phyloP scores from a whole-genome alignment of 2,797 vertebrate species.

The Xyrichtys novacula region DNA sequence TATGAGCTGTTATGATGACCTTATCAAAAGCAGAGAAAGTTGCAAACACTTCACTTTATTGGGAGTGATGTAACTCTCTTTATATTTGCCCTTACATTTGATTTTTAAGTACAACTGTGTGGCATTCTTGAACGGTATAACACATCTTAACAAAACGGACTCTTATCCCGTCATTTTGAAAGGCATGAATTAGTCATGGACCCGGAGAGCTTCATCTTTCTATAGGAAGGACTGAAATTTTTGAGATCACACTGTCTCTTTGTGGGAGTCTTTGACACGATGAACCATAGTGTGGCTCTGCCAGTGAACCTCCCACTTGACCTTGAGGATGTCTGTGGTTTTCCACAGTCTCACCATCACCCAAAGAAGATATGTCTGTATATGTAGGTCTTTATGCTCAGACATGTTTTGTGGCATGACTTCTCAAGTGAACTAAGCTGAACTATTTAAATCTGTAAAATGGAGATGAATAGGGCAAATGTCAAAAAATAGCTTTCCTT shows the following conservation, averaged over 20 bases:
- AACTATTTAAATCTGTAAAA: conserved; percentile 11
- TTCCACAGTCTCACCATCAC: conserved; percentile 73
- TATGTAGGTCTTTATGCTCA: conserved; percentile 16
- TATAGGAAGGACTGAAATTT: conserved; percentile 33
- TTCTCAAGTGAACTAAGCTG: conserved; percentile 12
- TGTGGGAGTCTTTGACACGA: conserved; percentile 69
- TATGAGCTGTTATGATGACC: conserved; percentile 71
- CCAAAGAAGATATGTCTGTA: conserved; percentile 56
- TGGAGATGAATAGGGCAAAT: conserved; percentile 5
- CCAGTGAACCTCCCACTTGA: conserved; percentile 73
- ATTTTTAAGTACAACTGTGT: conserved; percentile 35
- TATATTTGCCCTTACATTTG: conserved; percentile 29
- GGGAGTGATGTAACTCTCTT: conserved; percentile 40
- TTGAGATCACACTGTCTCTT: conserved; percentile 50
- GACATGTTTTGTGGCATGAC: conserved; percentile 15
- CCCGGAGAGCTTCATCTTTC: conserved; percentile 47
- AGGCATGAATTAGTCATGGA: conserved; percentile 61
- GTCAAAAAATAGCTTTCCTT: conserved; percentile 11
- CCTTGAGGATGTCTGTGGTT: conserved; percentile 80
- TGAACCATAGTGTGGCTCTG: conserved; percentile 63
- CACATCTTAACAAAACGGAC: conserved; percentile 32
- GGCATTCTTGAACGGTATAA: conserved; percentile 11
- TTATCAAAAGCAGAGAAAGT: conserved; percentile 71
- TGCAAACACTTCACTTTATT: conserved; percentile 54
- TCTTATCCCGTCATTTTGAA: conserved; percentile 50